These are phyloP conservation scores for Arctocebus calabarensis DNA, from an alignment of 2,797 vertebrate species.

Conservation along the genomic window DNA sequence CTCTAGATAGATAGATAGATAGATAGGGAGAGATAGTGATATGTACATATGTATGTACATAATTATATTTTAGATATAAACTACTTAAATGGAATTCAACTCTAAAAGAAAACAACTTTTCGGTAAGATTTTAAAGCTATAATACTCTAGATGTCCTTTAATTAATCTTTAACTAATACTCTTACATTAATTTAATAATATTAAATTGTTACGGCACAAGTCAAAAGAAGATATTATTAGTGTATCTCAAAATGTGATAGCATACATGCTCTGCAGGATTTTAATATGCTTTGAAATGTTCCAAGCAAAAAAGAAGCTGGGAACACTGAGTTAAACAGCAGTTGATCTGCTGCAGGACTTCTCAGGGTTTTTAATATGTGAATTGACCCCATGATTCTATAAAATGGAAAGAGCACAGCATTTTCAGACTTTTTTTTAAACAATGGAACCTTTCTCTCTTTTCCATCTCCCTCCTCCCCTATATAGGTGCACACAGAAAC, in stretches of 20 bases:
- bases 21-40: too few species aligned
- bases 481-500: not conserved
- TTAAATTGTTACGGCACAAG: constrained; percentile 18
- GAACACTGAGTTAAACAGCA: not conserved
- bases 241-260: constrained; percentile 30
- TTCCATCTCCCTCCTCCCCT: not conserved
- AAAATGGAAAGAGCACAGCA: not conserved
- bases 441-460: not conserved
- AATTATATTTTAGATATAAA: not conserved
- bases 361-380: not conserved
- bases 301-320: not conserved
- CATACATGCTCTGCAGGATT: not conserved
- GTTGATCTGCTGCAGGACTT: not conserved
- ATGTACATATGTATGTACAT: not conserved
- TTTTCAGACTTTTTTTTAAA: constrained; percentile 1
- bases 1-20: too few species aligned
- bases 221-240: constrained; percentile 21
- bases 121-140: not conserved
- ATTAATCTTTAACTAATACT: not conserved
- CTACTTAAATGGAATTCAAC: constrained; percentile 22
- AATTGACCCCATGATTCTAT: not conserved
- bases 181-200: constrained; percentile 14
- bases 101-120: not conserved
- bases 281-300: constrained; percentile 21
- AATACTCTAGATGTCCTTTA: not conserved